These are phyloP conservation scores for Caenorhabditis panamensis DNA, from an alignment of 2,888 invertebrate genomes.

Conservation along the genomic window DNA sequence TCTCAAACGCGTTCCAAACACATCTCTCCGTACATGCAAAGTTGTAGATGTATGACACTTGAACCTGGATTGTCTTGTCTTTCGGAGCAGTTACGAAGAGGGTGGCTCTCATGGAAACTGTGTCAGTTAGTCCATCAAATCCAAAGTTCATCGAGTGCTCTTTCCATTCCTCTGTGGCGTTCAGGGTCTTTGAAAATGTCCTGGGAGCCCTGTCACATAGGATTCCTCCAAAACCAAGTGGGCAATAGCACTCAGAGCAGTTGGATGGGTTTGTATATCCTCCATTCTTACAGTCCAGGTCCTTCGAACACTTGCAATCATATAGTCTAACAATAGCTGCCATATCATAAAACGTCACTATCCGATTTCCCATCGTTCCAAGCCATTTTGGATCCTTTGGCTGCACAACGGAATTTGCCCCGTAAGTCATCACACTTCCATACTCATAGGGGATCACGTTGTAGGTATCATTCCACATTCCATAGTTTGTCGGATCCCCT, in stretches of 20 bases:
- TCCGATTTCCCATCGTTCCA: not conserved
- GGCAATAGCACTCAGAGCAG: not conserved
- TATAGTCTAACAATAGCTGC: not conserved
- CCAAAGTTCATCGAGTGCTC: not conserved
- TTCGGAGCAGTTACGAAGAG: constrained; percentile 1
- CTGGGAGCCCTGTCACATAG: not conserved
- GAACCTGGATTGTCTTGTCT: constrained; percentile 28
- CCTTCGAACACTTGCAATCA: not conserved
- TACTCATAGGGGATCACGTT: constrained; percentile 1
- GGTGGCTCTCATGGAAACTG: not conserved
- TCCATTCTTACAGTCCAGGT: not conserved
- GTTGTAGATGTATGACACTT: not conserved
- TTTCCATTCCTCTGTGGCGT: not conserved
- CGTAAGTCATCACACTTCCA: not conserved
- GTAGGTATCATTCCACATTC: not conserved
- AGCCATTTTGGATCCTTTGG: not conserved
- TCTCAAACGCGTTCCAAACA: constrained; percentile 7
- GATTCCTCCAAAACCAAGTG: not conserved
- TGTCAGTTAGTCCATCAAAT: not conserved
- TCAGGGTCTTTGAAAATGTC: not conserved
- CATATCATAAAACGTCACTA: not conserved
- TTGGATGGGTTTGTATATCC: not conserved
- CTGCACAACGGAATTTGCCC: not conserved
- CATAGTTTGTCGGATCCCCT: no score
- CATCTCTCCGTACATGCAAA: no score